Evolutionary conservation across 2,797 vertebrate genomes (phyloP), one percentile per base, ranked within the genome.

Genomic region (Tragelaphus eurycerus): DNA sequence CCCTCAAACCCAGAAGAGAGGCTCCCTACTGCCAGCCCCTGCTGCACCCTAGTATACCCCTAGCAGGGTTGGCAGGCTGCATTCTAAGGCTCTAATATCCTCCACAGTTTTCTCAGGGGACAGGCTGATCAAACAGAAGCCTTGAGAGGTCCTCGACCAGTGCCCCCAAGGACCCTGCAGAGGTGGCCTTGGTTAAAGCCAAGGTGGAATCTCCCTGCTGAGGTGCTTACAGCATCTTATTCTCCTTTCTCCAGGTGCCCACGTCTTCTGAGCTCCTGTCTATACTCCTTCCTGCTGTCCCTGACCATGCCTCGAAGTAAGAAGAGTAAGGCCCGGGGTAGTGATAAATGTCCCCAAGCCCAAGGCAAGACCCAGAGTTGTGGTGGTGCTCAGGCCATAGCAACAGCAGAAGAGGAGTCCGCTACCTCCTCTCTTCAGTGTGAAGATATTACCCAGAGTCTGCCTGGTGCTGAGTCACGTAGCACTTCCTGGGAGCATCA

Each of bases 261-360:
- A 0, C 21, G 14, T 50, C 43, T 13, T 17, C 27, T 85, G 25
- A 14, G 4, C 7, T 48, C 19, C 46, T 64, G 4, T 2, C 3
- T 6, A 5, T 2, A n/a, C 11, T 31, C 4, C 6, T 81, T 31
- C 15, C 19, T 79, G 7, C 62, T 62, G 6, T 38, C 4, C 23
- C 38, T 84, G 79, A 62, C 1, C 82, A 96, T 96, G 96, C 89
- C 97, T 90, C 50, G 19, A 5, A 14, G 67, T 25, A 60, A 27
- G 4, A 97, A 96, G 60, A 83, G 11, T 38, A 96, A 94, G 57
- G 6, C 0, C 31, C n/a, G 4, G 3, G 50, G 59, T 50, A 4
- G 0, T 6, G 1, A 83, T 15, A 96, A 89, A 62, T 2, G 0
- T 1, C 6, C 1, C 0, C 27, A 31, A 19, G 52, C 52, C 67